These are phyloP conservation scores for Corydoras maculifer DNA, from an alignment of 2,113 vertebrate species.

Conservation along the genomic window DNA sequence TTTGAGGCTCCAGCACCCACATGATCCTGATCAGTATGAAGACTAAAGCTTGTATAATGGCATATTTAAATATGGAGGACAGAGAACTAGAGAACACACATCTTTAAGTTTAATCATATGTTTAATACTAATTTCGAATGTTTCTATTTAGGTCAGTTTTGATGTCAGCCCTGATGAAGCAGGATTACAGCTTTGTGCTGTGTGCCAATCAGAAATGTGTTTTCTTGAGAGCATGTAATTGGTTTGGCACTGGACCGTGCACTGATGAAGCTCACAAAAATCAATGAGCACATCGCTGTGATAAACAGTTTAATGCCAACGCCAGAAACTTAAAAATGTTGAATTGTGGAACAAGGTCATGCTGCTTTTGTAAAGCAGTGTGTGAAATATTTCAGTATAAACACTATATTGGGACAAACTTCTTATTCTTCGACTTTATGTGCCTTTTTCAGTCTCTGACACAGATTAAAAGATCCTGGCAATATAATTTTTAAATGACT, in stretches of 20 bases:
- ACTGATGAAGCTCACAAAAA: constrained; percentile 20
- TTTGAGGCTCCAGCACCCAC: too few relatives aligned
- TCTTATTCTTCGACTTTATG: too few relatives aligned
- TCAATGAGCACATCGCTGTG: constrained; percentile 4
- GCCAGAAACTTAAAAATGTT: neutral
- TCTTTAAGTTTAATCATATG: neutral
- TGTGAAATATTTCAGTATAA: too few relatives aligned
- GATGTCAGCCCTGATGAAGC: neutral
- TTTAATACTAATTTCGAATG: neutral
- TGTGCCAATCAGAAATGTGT: constrained; percentile 20
- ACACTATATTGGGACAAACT: too few relatives aligned
- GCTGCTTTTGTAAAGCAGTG: too few relatives aligned
- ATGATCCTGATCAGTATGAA: too few relatives aligned
- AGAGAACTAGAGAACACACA: too few relatives aligned
- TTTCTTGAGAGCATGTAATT: constrained; percentile 14
- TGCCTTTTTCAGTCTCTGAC: too few relatives aligned
- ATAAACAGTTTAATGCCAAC: constrained; percentile 6
- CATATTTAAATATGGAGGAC: too few relatives aligned
- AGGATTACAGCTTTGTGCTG: neutral
- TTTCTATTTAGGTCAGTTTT: neutral
- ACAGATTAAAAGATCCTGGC: too few relatives aligned
- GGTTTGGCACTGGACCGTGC: constrained; percentile 1
- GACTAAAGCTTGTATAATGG: too few relatives aligned
- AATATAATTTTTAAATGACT: too few relatives aligned
- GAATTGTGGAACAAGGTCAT: neutral